Conservation (phyloP, 2,888 invertebrate species). For the Pterobdella sp. region DNA sequence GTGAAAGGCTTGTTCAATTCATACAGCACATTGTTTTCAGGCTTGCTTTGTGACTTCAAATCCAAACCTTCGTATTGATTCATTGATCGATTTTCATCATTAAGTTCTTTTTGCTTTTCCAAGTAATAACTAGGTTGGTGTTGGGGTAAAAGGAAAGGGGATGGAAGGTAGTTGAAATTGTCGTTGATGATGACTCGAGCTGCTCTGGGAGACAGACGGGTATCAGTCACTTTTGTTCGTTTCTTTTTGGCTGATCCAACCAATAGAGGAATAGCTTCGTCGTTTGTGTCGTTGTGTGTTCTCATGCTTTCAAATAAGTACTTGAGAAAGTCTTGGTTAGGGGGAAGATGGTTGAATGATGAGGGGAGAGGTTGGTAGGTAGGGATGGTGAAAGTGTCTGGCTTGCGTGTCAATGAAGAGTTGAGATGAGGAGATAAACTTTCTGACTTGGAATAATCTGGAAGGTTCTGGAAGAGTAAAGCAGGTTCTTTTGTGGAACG, state of each 20-base stretch:
- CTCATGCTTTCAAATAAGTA: constrained; percentile 2
- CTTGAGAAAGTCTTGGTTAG: neutral
- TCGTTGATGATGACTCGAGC: constrained; percentile 18
- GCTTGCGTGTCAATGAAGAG: neutral
- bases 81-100: no score
- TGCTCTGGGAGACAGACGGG: constrained; percentile 47
- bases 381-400: constrained; percentile 1
- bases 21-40: no score
- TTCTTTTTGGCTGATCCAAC: constrained; percentile 81
- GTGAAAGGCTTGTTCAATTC: no score
- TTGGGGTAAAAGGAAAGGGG: neutral
- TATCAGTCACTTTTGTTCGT: constrained; percentile 79
- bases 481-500: neutral
- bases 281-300: constrained; percentile 54
- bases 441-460: neutral
- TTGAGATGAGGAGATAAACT: neutral
- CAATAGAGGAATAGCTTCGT: constrained; percentile 73
- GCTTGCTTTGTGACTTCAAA: no score
- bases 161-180: neutral
- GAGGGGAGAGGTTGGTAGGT: neutral
- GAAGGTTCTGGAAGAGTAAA: neutral
- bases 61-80: no score
- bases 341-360: neutral
- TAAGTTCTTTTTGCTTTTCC: no score
- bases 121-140: no score